Evolutionary conservation across 92 coral and sea anemone genomes (phyloP).

Genomic region (Umimayanthus kanabou): DNA sequence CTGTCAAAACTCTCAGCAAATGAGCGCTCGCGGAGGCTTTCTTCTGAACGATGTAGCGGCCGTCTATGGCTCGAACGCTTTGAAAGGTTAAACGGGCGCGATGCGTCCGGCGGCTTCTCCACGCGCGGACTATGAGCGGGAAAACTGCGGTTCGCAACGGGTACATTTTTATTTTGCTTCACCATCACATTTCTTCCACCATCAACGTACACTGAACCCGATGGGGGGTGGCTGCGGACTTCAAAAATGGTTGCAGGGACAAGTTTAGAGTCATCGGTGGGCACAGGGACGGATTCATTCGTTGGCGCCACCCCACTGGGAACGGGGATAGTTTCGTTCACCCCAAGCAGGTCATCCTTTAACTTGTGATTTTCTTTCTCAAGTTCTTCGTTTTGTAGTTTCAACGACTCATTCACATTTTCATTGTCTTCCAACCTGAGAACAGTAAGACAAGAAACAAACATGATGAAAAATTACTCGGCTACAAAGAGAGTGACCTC

Average conservation of each 20-base stretch:
- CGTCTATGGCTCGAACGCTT: not conserved
- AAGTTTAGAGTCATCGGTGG: not conserved
- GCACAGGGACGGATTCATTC: not conserved
- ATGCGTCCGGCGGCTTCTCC: not conserved
- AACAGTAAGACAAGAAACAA: not conserved
- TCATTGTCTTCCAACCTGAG: slow-evolving; percentile 17
- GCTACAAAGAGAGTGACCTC: too few relatives aligned
- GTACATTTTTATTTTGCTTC: not conserved
- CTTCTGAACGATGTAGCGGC: slow-evolving; percentile 5
- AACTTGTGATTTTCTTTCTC: slow-evolving; percentile 20
- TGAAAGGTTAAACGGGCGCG: slow-evolving; percentile 9
- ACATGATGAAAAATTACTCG: not conserved
- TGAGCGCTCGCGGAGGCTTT: not conserved
- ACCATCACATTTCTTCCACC: slow-evolving; percentile 25
- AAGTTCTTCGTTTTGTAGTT: slow-evolving; percentile 16
- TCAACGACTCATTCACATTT: slow-evolving; percentile 3
- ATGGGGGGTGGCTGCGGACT: slow-evolving; percentile 28
- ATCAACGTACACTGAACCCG: slow-evolving; percentile 30
- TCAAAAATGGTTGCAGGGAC: slow-evolving; percentile 30
- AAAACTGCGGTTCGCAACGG: not conserved
- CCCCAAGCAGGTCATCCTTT: slow-evolving; percentile 14
- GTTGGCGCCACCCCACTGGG: not conserved
- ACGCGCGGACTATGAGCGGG: not conserved
- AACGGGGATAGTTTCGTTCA: slow-evolving; percentile 11
- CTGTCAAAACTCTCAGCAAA: not conserved